A percentile compares a stretch with the other conserved stretches of the same genome.
Evolutionary conservation across 1,140 invertebrate genomes (phyloP).

Genomic region (Bombus sibiricus): DNA sequence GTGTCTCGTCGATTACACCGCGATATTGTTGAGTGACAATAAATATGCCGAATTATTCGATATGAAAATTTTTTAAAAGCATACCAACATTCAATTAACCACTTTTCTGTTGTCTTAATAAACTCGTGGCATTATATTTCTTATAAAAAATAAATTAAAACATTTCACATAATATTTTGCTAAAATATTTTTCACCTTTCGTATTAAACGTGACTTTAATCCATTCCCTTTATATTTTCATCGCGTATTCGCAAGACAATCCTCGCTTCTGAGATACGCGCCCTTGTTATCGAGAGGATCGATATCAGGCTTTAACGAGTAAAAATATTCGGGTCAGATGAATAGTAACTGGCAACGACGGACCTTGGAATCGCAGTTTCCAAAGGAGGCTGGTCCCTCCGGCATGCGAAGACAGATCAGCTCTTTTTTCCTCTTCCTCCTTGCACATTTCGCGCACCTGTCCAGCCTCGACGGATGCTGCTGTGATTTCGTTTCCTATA

Average conservation of each 20-base stretch:
- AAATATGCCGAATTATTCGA: neutral
- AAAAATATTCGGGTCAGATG: slow-evolving; percentile 63
- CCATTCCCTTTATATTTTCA: neutral
- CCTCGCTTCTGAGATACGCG: neutral
- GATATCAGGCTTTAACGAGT: slow-evolving; percentile 43
- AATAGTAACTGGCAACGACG: slow-evolving; percentile 57
- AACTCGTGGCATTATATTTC: neutral
- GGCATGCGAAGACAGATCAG: slow-evolving; percentile 73
- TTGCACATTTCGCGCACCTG: slow-evolving; percentile 65
- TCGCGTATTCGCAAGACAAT: neutral
- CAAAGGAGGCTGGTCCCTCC: slow-evolving; percentile 67
- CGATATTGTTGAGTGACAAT: too few species aligned
- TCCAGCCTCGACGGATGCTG: slow-evolving; percentile 57
- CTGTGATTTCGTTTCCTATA: slow-evolving; percentile 46
- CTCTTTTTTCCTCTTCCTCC: slow-evolving; percentile 56
- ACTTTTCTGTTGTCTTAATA: neutral
- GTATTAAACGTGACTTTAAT: neutral
- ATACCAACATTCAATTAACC: too few species aligned
- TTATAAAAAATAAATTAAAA: neutral
- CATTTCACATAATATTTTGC: neutral
- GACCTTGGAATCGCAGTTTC: slow-evolving; percentile 71
- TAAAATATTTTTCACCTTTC: neutral
- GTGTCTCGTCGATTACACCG: too few species aligned
- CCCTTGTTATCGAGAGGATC: slow-evolving; percentile 24
- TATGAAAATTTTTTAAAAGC: neutral